Base-by-base conservation (phyloP, 2,888 invertebrate species). In the Oeneis ivallda region DNA sequence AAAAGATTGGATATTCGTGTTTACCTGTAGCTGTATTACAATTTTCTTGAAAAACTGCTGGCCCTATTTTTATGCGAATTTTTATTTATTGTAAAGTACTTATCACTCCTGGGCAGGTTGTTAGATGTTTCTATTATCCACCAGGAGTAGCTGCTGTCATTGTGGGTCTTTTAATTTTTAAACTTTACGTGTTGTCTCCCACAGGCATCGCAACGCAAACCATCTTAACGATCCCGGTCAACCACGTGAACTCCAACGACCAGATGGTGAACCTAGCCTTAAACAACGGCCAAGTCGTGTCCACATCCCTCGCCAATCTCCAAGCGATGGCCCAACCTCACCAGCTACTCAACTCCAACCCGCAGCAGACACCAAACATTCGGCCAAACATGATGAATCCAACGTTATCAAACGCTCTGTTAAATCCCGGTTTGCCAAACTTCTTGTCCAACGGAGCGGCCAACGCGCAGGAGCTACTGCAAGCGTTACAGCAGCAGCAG, bases 121-220 rank as follows among this genome's bases (percentile, higher is more conserved):
- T 26, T 26, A 26, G 26, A 26, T 26, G 26, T 26, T 2, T 2
- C 26, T 26, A 26, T 26, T 26, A 5, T 26, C 5, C 26, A 26
- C 26, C 5, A 26, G 26, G 5, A 26, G 26, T 2, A 2, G 26
- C 2, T 5, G 26, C 26, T 4, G 5, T 26, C 26, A 1, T 26
- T 5, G 26, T 26, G 26, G 5, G 0, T 26, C 0, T 26, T 26
- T 26, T 26, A 4, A 4, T 2, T 26, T 26, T 26, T 26, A 26
- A 26, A 26, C 5, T 26, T 26, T 26, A 26, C 5, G 26, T 26
- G 3, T 26, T 26, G 26, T 26, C 26, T 5, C 67, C 76, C 78
- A 53, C 89, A 98, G 98, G 98, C 75, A 96, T 98, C 83, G 97
- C 98, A 63, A 96, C 98, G 61, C 98, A 98, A 92, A 98, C 98